These are phyloP conservation scores for Hypercompe scribonia DNA, from an alignment of 2,888 invertebrate species.

Conservation along the genomic window DNA sequence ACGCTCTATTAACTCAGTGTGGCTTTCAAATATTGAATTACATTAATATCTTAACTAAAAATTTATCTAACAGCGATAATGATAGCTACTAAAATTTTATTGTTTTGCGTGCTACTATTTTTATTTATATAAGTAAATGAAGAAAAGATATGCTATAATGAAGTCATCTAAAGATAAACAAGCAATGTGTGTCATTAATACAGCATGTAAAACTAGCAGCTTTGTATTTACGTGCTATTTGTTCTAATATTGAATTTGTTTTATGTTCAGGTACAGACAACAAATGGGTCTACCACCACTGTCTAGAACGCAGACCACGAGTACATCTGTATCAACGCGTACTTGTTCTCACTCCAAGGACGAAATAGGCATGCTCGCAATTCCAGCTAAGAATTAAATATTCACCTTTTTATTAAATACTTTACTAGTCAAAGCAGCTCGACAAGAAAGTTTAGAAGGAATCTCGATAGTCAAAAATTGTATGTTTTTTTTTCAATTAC, in stretches of 20 bases:
- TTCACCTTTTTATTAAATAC: background rate
- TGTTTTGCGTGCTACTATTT: background rate
- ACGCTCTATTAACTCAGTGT: background rate
- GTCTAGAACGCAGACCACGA: constrained; percentile 62
- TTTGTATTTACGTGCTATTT: background rate
- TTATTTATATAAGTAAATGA: background rate
- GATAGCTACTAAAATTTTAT: background rate
- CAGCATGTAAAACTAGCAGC: background rate
- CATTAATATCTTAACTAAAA: background rate
- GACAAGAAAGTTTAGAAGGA: background rate
- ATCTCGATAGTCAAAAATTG: background rate
- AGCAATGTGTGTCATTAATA: background rate
- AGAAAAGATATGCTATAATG: background rate
- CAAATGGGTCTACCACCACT: constrained; percentile 58
- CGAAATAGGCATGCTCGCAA: constrained; percentile 44
- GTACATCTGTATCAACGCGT: constrained; percentile 50
- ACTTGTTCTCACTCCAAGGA: constrained; percentile 58
- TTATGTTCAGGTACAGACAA: constrained; percentile 64
- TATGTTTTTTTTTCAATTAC: background rate
- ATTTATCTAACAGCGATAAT: background rate
- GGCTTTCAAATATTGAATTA: background rate
- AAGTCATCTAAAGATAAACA: background rate
- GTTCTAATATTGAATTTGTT: background rate
- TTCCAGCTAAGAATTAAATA: background rate
- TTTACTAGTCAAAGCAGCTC: constrained; percentile 8